phyloP scores from a whole-genome alignment of 2,113 vertebrate genomes.

The Tupaia tana region DNA sequence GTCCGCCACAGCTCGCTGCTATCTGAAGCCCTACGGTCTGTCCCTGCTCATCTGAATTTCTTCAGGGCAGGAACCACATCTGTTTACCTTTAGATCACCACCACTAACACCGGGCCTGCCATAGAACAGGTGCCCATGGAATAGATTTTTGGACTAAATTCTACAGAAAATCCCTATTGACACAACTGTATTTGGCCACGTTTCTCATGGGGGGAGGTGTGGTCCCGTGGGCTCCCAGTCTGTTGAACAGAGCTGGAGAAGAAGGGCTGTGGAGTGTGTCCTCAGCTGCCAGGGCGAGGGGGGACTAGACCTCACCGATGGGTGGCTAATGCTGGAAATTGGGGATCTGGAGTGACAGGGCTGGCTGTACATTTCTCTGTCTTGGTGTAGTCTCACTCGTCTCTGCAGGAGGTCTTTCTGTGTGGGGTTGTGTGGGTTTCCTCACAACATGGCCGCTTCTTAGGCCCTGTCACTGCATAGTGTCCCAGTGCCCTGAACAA shows the following conservation, averaged over 20 bases:
- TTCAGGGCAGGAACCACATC: neutral
- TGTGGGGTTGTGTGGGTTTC: neutral
- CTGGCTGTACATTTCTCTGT: neutral
- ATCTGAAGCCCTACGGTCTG: neutral
- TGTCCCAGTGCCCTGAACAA: neutral
- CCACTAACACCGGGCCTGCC: neutral
- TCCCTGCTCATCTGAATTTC: neutral
- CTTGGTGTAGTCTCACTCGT: accelerated
- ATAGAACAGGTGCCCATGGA: neutral
- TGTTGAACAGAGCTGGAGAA: neutral
- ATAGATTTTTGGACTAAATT: neutral
- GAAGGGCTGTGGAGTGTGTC: neutral
- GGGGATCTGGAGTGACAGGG: too few species aligned
- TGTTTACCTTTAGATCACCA: neutral
- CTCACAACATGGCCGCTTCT: neutral
- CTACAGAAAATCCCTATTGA: neutral
- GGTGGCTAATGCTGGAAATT: neutral
- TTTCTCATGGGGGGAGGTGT: neutral
- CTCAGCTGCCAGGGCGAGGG: neutral
- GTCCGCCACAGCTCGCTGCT: neutral
- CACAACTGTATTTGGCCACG: too few species aligned
- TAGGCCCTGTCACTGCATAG: neutral
- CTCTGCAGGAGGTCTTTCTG: neutral
- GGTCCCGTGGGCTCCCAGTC: neutral
- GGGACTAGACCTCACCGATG: too few species aligned